Evolutionary conservation across 1,140 invertebrate species (phyloP), one percentile per base, ranked within the genome.

Genomic region (Drosophila simulans): DNA sequence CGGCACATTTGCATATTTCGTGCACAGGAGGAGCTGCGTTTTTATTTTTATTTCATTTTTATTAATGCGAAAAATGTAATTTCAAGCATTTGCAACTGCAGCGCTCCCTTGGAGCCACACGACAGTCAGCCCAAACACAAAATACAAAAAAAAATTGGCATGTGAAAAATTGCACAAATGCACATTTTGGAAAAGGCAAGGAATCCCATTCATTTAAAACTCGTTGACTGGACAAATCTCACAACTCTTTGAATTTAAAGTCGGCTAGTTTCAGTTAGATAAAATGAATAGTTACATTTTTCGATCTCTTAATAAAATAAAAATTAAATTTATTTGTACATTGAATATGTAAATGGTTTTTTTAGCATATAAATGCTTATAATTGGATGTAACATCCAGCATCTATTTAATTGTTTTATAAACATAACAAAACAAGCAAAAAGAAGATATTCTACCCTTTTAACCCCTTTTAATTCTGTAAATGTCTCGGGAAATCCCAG

Each of bases 41-140:
- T 73, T 62, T 70, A 52, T 58, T 69, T 72, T 80, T 57, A 68
- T 68, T 84, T 64, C 60, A 63, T 82, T 86, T 88, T 86, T 88
- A 82, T 86, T 86, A 89, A 86, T 83, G 66, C 81, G 66, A 51
- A 86, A 88, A 86, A 89, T 83, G 76, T 83, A 86, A 86, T 83
- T 86, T 88, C 70, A 79, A 68, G 75, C 70, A 77, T 81, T 81
- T 82, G 77, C 63, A 77, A 66, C 63, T 69, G 62, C 65, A 58
- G 53, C 73, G 45, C 40, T n/a, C 49, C 46, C 35, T 12, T 20
- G 20, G 45, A 43, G 55, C 25, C 20, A 22, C 31, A 54, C 49
- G 37, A 46, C 71, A 63, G 43, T 31, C 22, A 54, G 15, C 52
- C 58, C 39, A n/a, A 56, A 77, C 34, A 34, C 37, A 39, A 31